These are phyloP conservation scores for Rhinella marina DNA, from an alignment of 2,797 vertebrate genomes.

Conservation along the genomic window DNA sequence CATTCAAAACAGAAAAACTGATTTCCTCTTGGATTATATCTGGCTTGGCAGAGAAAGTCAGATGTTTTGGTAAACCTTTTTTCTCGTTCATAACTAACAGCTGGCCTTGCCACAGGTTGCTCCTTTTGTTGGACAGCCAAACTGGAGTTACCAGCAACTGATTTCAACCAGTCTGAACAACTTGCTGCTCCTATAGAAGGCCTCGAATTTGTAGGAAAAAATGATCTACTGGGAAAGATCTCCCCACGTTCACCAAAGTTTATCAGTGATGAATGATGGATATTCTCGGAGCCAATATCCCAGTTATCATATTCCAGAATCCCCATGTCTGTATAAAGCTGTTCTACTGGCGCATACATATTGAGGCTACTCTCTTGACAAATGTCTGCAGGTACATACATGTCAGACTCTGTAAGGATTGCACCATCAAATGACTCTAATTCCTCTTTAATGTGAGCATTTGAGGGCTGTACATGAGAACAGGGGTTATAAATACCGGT, in stretches of 20 bases:
- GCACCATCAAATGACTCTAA: not conserved
- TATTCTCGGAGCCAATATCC: not conserved
- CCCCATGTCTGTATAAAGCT: not conserved
- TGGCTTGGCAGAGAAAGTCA: not conserved
- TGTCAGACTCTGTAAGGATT: not conserved
- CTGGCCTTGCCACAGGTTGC: not conserved
- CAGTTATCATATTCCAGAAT: not conserved
- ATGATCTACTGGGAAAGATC: conserved; percentile 55
- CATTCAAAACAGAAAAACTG: conserved; percentile 57
- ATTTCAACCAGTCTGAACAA: not conserved
- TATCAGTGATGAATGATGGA: not conserved
- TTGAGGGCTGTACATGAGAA: not conserved
- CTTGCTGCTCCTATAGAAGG: too few relatives aligned
- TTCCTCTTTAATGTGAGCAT: not conserved
- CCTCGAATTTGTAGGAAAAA: conserved; percentile 55
- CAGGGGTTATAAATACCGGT: not conserved
- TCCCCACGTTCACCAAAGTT: conserved; percentile 49
- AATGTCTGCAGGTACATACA: not conserved
- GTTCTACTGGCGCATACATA: not conserved
- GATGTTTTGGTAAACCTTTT: not conserved
- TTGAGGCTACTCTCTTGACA: not conserved
- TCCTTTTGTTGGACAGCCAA: not conserved
- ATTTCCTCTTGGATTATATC: conserved; percentile 52
- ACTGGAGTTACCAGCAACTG: not conserved
- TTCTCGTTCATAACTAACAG: not conserved